Base-by-base conservation (phyloP, 2,113 vertebrate genomes). In the Galemys pyrenaicus region DNA sequence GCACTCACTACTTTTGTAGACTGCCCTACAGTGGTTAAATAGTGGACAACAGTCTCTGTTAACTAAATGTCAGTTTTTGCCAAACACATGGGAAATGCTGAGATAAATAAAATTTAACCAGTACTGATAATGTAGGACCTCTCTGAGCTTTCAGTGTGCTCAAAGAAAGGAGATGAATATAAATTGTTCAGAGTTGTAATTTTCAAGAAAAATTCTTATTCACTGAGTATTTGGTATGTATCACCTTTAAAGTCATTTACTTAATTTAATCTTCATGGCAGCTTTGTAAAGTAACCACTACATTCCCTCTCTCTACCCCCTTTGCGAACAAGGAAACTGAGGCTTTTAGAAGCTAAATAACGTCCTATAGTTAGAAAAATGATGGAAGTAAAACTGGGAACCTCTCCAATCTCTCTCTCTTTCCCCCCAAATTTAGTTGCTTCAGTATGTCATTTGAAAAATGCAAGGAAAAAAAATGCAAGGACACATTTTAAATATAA, bases 201-300 rank as follows among this genome's bases (percentile, higher is more conserved):
- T 75, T 60, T 74, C 60, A 70, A 70, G 70, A 81, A 87, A 94
- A 64, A 65, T 81, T 32, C 11, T 49, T 49, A 71, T 90, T 77
- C 28, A 30, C 24, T 56, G 41, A 54, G 24, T 82, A 20, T 74
- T 82, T 82, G 65, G 51, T 41, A 3, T 58, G 22, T 0, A 41
- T 35, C 37, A 67, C 28, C 71, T 92, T 73, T 41, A 58, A 46
- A 68, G 79, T 35, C 64, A 13, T 20, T 39, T 73, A 20, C 49
- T 90, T 7, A 39, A 46, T 70, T 22, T 73, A 20, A 8, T 71
- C 28, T 54, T 92, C 32, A 17, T 26, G 54, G 30, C 62, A 49
- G 64, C 56, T 68, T 71, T 81, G 28, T 86, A 35, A 88, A 77
- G 28, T 77, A 88, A 39, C 22, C 73, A 0, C 11, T 89, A 17